Conservation (phyloP, 2,888 invertebrate genomes). For the Drosophila pseudotalamancana region DNA sequence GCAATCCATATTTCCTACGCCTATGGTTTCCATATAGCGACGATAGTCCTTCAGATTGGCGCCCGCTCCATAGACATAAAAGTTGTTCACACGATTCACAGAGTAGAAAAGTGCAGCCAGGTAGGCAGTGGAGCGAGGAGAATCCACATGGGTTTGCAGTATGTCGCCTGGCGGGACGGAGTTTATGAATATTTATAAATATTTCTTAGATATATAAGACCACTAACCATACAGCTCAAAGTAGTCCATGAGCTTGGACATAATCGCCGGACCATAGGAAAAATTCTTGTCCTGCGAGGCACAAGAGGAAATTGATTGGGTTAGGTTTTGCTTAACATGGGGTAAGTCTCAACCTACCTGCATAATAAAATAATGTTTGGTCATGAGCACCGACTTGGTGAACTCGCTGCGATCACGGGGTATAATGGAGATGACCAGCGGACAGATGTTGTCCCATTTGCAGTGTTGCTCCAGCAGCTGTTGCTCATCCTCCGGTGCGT, state of each 20-base stretch:
- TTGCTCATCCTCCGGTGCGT: conserved; percentile 65
- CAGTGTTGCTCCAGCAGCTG: conserved; percentile 76
- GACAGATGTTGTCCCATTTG: conserved; percentile 85
- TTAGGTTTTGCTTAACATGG: not conserved
- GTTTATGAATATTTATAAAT: not conserved
- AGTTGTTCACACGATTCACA: conserved; percentile 86
- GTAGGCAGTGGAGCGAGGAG: conserved; percentile 92
- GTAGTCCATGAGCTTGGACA: conserved; percentile 88
- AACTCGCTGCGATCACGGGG: conserved; percentile 86
- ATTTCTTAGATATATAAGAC: not conserved
- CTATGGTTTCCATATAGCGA: conserved; percentile 88
- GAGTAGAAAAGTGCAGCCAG: conserved; percentile 88
- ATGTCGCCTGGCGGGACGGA: conserved; percentile 85
- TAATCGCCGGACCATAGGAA: conserved; percentile 91
- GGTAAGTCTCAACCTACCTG: conserved; percentile 83
- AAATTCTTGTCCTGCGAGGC: conserved; percentile 89
- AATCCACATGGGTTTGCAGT: conserved; percentile 91
- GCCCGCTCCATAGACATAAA: conserved; percentile 88
- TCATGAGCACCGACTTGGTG: conserved; percentile 86
- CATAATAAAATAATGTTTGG: conserved; percentile 86
- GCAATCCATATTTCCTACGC: conserved; percentile 84
- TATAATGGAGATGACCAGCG: conserved; percentile 86
- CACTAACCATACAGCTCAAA: conserved; percentile 86
- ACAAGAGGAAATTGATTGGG: too few relatives aligned
- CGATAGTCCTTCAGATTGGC: conserved; percentile 87